Conservation (phyloP, 2,888 invertebrate genomes). For the Quadriops clusia region DNA sequence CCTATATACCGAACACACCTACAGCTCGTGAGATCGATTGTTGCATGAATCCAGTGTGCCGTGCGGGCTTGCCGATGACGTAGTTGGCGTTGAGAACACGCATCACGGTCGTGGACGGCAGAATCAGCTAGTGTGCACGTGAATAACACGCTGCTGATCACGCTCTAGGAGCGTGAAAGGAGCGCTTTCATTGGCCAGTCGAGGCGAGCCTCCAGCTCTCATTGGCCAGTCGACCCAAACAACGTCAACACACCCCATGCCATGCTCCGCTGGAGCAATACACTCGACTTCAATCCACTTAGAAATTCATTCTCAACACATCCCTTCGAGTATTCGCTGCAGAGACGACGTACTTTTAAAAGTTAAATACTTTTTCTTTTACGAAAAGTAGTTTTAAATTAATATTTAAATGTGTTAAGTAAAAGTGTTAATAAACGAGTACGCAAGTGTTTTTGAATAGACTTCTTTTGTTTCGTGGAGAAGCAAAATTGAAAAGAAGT, state of each 20-base stretch:
- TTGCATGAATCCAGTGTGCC: slow-evolving; percentile 10
- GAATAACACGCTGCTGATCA: slow-evolving; percentile 68
- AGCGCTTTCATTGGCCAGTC: slow-evolving; percentile 45
- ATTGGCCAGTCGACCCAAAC: slow-evolving; percentile 29
- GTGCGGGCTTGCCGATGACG: slow-evolving; percentile 30
- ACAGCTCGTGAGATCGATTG: slow-evolving; percentile 13
- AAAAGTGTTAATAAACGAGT: no score
- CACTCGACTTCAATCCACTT: no score
- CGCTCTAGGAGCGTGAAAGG: slow-evolving; percentile 64
- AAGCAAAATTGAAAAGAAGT: no score
- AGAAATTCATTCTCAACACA: slow-evolving; percentile 6
- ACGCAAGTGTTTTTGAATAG: no score
- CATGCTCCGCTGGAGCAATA: slow-evolving; percentile 32
- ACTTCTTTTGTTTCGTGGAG: no score
- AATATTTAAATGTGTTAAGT: no score
- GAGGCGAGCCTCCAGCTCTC: slow-evolving; percentile 43
- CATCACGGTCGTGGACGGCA: slow-evolving; percentile 51
- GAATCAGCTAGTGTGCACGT: slow-evolving; percentile 72
- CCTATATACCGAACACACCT: slow-evolving; percentile 25
- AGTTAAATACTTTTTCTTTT: no score
- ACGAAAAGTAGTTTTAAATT: no score
- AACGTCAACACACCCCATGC: slow-evolving; percentile 39
- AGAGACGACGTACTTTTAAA: no score
- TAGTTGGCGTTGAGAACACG: slow-evolving; percentile 42
- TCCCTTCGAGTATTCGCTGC: no score